Conservation (phyloP, 1,140 invertebrate species). For the Drosophila bifasciata region DNA sequence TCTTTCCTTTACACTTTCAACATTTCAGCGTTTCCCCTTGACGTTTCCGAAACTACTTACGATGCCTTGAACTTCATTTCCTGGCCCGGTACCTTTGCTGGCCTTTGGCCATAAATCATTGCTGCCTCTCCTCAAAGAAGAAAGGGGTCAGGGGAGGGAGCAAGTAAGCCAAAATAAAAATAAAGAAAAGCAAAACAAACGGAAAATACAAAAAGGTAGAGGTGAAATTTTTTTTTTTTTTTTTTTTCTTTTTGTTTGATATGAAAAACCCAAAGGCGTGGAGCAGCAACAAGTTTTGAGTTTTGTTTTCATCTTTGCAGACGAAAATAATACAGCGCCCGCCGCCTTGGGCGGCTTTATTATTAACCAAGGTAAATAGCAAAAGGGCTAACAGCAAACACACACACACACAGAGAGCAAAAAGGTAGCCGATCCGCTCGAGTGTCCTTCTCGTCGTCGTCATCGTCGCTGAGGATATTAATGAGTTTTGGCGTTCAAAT, state of each 20-base stretch:
- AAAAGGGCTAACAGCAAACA: constrained; percentile 64
- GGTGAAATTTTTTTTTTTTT: constrained; percentile 37
- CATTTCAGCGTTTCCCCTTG: constrained; percentile 33
- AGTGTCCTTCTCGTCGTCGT: constrained; percentile 30
- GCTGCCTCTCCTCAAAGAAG: constrained; percentile 40
- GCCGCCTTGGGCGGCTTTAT: constrained; percentile 77
- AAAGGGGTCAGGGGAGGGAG: constrained; percentile 42
- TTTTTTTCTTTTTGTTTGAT: constrained; percentile 25
- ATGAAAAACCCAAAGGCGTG: constrained; percentile 53
- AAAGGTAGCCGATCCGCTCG: constrained; percentile 56
- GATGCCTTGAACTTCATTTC: constrained; percentile 79
- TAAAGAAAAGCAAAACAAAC: constrained; percentile 15
- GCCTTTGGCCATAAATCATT: constrained; percentile 78
- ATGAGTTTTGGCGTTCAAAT: constrained; percentile 82
- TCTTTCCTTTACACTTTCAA: constrained; percentile 69
- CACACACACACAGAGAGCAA: constrained; percentile 29
- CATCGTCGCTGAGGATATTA: constrained; percentile 56
- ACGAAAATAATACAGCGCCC: constrained; percentile 64
- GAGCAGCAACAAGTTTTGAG: constrained; percentile 74
- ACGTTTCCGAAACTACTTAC: constrained; percentile 78
- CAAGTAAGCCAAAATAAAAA: constrained; percentile 18
- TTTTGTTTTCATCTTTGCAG: constrained; percentile 77
- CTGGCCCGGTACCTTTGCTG: constrained; percentile 54
- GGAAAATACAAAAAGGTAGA: constrained; percentile 47
- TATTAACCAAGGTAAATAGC: constrained; percentile 81